Conservation (phyloP, 92 coral and sea anemone genomes). For the Micromussa lordhowensis region DNA sequence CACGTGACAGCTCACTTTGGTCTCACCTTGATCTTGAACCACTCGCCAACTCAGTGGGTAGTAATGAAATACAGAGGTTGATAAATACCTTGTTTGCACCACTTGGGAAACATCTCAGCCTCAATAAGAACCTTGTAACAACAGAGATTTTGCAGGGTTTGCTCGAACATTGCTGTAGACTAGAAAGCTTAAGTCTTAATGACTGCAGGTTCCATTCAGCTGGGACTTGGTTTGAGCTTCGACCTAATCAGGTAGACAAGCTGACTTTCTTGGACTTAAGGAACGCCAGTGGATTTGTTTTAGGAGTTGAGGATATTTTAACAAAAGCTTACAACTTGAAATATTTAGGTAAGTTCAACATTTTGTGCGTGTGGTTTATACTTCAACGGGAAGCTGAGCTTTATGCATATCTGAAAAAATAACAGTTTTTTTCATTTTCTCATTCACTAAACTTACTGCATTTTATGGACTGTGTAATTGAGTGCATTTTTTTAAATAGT, state of each 20-base stretch:
- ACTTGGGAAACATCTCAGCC: constrained; percentile 61
- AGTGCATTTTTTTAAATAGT: no score
- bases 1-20: constrained; percentile 81
- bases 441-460: no score
- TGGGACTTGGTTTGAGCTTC: constrained; percentile 47
- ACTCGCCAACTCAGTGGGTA: constrained; percentile 31
- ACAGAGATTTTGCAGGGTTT: constrained; percentile 49
- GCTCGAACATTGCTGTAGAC: constrained; percentile 43
- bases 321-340: constrained; percentile 49
- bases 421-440: no score
- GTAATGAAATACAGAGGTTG: constrained; percentile 39
- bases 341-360: constrained; percentile 57
- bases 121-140: constrained; percentile 50
- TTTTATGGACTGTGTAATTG: no score
- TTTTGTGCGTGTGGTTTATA: background rate
- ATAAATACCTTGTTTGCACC: constrained; percentile 66
- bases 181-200: constrained; percentile 63
- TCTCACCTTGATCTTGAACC: constrained; percentile 64
- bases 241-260: constrained; percentile 6
- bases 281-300: constrained; percentile 64
- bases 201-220: constrained; percentile 61
- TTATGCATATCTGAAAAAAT: no score
- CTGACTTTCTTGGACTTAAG: constrained; percentile 65
- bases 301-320: constrained; percentile 60
- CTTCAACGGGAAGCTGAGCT: no score